Percentiles rank a stretch among this genome's conserved stretches.
Conservation (phyloP, 2,797 vertebrate genomes). For the Acridotheres tristis region DNA sequence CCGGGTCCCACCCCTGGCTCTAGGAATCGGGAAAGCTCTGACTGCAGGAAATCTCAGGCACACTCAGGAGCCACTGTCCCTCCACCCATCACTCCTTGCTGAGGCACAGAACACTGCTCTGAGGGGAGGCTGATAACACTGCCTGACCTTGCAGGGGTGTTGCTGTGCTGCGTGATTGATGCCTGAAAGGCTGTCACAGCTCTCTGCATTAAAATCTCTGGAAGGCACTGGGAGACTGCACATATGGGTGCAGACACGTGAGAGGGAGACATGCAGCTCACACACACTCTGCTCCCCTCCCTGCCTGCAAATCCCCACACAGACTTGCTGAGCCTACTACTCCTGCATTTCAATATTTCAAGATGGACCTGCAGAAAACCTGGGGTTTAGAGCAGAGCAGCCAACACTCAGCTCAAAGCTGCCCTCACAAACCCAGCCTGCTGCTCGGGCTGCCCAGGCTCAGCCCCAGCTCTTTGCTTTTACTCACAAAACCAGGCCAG, state of each 20-base stretch:
- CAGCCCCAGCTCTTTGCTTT: not conserved
- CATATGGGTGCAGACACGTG: not conserved
- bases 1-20: not conserved
- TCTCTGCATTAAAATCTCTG: not conserved
- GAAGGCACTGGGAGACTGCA: not conserved
- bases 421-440: not conserved
- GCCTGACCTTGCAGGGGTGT: constrained; percentile 6
- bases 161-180: not conserved
- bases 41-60: not conserved
- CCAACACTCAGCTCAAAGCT: not conserved
- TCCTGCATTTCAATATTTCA: not conserved
- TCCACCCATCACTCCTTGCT: not conserved
- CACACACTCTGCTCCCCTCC: not conserved
- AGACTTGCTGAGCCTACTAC: not conserved
- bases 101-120: not conserved
- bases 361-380: not conserved
- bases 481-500: not conserved
- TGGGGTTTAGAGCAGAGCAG: not conserved
- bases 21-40: not conserved
- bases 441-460: not conserved
- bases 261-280: not conserved
- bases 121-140: not conserved
- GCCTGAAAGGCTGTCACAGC: constrained; percentile 7
- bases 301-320: not conserved
- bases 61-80: not conserved